Evolutionary conservation across 1,140 invertebrate species (phyloP), one percentile per base, ranked within the genome.

Genomic region (Dreissena rostriformis): DNA sequence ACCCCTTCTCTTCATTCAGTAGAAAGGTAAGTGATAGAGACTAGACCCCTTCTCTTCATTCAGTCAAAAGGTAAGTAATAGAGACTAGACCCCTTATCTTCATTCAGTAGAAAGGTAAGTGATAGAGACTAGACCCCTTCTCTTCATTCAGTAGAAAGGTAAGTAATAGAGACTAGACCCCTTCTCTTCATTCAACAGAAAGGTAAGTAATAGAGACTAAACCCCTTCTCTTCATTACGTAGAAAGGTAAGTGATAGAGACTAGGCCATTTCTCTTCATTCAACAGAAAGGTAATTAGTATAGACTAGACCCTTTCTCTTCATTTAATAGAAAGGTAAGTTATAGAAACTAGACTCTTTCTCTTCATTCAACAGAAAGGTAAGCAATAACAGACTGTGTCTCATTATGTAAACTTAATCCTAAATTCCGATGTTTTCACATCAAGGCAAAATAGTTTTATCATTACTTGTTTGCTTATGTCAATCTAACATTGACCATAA

Each of bases 21-120:
- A 89, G 82, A 83, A 91, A 91, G 89, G 92, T 90, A 70, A 52
- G 71, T n/a, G n/a, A n/a, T n/a, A 94, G 76, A 91, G 92, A 24
- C 87, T 95, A 24, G 94, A 95, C 88, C 95, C 95, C 0, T 95
- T 95, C 85, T 88, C 93, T 26, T 92, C 92, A 7, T 95, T 95
- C 89, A 91, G 87, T 79, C 89, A 82, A 83, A 91, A 91, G 89
- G 92, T 90, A 70, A 52, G 71, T n/a, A n/a, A n/a, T n/a, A 94
- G 76, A 91, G 92, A 24, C 87, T 95, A 24, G 94, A 95, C 88
- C 95, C 95, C 0, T 95, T 95, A 84, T 88, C 93, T 26, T 92
- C 92, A 7, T 95, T 95, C 89, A 91, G 87, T 79, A 89, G 82
- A 83, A 91, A 91, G 89, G 92, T 90, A 70, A 52, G 71, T n/a